A percentile compares a stretch with the other conserved stretches of the same genome.
These are phyloP conservation scores for Epistrophella euchroma DNA, from an alignment of 2,888 invertebrate genomes.

Conservation along the genomic window DNA sequence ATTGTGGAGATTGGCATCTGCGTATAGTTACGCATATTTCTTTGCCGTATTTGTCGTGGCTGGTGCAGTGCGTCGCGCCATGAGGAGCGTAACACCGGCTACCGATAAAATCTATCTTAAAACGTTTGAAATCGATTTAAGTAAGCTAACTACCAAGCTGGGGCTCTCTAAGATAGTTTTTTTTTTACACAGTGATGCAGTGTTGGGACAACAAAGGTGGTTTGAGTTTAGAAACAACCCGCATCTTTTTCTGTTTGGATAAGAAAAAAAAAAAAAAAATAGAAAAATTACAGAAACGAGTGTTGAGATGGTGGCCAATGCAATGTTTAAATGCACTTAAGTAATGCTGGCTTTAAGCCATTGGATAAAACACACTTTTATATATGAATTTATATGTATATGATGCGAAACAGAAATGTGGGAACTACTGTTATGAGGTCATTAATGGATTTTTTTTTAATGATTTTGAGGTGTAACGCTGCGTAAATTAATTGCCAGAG, in stretches of 20 bases:
- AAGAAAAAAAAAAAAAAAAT: background rate
- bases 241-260: constrained; percentile 16
- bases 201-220: background rate
- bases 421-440: constrained; percentile 40
- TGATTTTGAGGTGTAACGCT: constrained; percentile 3
- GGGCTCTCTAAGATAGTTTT: too few relatives aligned
- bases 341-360: background rate
- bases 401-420: constrained; percentile 20
- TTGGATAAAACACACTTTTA: background rate
- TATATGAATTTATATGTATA: constrained; percentile 5
- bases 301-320: constrained; percentile 32
- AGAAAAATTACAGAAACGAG: background rate
- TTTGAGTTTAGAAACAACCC: constrained; percentile 23
- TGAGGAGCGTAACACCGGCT: constrained; percentile 65
- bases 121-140: constrained; percentile 63
- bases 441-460: constrained; percentile 18
- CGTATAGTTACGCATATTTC: constrained; percentile 71
- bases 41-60: constrained; percentile 54
- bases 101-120: constrained; percentile 64
- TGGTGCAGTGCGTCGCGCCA: constrained; percentile 32
- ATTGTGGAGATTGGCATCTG: constrained; percentile 70
- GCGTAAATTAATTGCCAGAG: background rate
- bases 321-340: constrained; percentile 11
- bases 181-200: background rate
- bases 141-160: background rate